These are phyloP conservation scores for Lycia hirtaria DNA, from an alignment of 2,888 invertebrate species.

Conservation along the genomic window DNA sequence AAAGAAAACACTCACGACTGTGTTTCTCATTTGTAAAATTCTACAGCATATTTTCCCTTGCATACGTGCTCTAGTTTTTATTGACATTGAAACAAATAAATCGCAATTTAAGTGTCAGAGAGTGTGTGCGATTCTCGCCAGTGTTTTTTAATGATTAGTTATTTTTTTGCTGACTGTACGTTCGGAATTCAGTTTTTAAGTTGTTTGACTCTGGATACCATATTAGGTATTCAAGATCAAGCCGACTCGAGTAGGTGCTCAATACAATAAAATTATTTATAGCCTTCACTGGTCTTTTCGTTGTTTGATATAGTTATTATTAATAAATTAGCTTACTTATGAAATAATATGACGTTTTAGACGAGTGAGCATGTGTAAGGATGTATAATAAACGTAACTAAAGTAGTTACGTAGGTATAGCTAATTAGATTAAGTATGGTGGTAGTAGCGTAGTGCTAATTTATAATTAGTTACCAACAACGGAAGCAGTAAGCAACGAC, in stretches of 20 bases:
- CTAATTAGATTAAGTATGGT: background rate
- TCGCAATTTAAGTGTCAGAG: slow-evolving; percentile 64
- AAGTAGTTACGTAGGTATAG: too few relatives aligned
- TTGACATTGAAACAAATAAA: slow-evolving; percentile 52
- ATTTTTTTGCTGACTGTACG: slow-evolving; percentile 66
- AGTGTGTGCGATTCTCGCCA: slow-evolving; percentile 60
- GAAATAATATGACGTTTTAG: slow-evolving; percentile 58
- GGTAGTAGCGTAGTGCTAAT: slow-evolving; percentile 36
- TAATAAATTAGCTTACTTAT: slow-evolving; percentile 50
- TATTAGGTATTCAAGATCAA: slow-evolving; percentile 64
- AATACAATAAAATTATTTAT: slow-evolving; percentile 71
- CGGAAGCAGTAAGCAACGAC: slow-evolving; percentile 38
- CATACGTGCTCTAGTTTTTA: slow-evolving; percentile 55
- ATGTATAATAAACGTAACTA: too few relatives aligned
- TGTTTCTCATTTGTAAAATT: slow-evolving; percentile 43
- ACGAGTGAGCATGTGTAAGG: too few relatives aligned
- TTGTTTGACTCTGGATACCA: slow-evolving; percentile 48
- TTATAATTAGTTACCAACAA: slow-evolving; percentile 26
- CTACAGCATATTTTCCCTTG: slow-evolving; percentile 16
- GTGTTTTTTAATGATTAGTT: slow-evolving; percentile 62
- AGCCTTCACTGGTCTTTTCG: slow-evolving; percentile 57
- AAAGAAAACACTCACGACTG: slow-evolving; percentile 38
- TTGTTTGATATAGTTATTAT: slow-evolving; percentile 71
- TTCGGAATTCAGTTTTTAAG: slow-evolving; percentile 72
- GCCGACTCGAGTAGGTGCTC: slow-evolving; percentile 45